Base-by-base conservation (phyloP, 2,888 invertebrate genomes). In the Chloromyia formosa region DNA sequence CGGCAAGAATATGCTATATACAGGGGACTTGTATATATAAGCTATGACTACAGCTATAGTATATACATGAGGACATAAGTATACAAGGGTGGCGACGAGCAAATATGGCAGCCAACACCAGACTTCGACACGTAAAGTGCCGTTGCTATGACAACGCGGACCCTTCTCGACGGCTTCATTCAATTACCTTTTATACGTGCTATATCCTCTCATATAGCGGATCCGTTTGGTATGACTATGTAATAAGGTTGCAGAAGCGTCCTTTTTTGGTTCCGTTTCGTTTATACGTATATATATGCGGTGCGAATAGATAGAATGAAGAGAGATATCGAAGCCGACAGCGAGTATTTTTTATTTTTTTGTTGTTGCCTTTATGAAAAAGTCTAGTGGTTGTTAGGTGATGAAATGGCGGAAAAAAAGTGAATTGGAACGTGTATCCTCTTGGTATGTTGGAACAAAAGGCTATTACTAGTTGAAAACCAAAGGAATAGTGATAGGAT, bases 21-120 rank as follows among this genome's bases (percentile, higher is more conserved):
- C 27, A 18, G 22, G 10, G 20, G 20, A 56, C 10, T 3, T 10
- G 18, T 56, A 2, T 56, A 56, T 10, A 16, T 16, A 54, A n/a
- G 54, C n/a, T 54, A 9, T 54, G 54, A 20, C 56, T 56, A 10
- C 18, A 56, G 16, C 10, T 56, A n/a, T 18, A 20, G 14, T 60
- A 23, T 60, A 53, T 14, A 53, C 9, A 16, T 53, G 27, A 49
- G 3, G 49, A 20, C 3, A 62, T 40, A 62, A 35, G 53, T 69
- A 69, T 23, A 69, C 73, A 75, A 74, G 78, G 78, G 78, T 78
- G 78, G 80, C 82, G 80, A 83, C 82, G 82, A 84, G 83, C 84
- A 83, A 83, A 83, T 83, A 83, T 83, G 83, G 83, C 84, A 84
- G 83, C 84, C 83, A 83, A 83, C 84, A 83, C 83, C 84, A 84